Evolutionary conservation across 1,140 invertebrate genomes (phyloP).

Genomic region (Drosophila willistoni): DNA sequence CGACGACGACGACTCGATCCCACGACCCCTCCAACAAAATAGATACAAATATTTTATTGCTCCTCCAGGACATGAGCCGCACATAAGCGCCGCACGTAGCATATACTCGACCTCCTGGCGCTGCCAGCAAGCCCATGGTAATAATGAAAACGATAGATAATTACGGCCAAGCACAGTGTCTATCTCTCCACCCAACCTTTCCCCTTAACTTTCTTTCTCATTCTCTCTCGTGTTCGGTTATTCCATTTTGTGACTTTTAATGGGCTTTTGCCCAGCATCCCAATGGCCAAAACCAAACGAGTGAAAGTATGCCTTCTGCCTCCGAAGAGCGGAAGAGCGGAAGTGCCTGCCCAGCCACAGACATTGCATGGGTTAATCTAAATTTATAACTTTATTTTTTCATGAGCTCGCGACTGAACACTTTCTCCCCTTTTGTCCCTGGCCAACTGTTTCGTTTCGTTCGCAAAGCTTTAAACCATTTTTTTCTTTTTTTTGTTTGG

Average conservation of each 20-base stretch:
- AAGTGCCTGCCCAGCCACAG: conserved; percentile 26
- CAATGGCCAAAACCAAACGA: not conserved
- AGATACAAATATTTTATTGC: conserved; percentile 81
- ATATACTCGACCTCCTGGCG: conserved; percentile 50
- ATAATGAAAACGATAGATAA: conserved; percentile 79
- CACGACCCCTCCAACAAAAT: conserved; percentile 40
- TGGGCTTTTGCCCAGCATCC: conserved; percentile 55
- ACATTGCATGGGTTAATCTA: conserved; percentile 71
- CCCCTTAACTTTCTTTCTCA: not conserved
- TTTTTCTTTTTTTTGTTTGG: conserved; percentile 16
- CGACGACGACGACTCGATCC: conserved; percentile 1
- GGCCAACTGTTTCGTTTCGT: conserved; percentile 32
- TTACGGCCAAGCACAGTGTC: conserved; percentile 46
- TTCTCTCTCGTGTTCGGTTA: not conserved
- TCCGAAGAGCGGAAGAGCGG: conserved; percentile 18
- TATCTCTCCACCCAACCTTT: not conserved
- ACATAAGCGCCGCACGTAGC: conserved; percentile 49
- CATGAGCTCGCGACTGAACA: conserved; percentile 40
- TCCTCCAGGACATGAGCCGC: conserved; percentile 69
- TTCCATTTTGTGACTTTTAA: conserved; percentile 59
- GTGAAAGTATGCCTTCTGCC: conserved; percentile 26
- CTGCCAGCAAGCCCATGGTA: conserved; percentile 36
- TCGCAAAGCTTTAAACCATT: conserved; percentile 42
- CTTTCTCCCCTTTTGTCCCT: conserved; percentile 3
- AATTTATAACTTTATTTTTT: conserved; percentile 80